Evolutionary conservation across 2,888 invertebrate genomes (phyloP).

Genomic region (Oxytorus armatus): DNA sequence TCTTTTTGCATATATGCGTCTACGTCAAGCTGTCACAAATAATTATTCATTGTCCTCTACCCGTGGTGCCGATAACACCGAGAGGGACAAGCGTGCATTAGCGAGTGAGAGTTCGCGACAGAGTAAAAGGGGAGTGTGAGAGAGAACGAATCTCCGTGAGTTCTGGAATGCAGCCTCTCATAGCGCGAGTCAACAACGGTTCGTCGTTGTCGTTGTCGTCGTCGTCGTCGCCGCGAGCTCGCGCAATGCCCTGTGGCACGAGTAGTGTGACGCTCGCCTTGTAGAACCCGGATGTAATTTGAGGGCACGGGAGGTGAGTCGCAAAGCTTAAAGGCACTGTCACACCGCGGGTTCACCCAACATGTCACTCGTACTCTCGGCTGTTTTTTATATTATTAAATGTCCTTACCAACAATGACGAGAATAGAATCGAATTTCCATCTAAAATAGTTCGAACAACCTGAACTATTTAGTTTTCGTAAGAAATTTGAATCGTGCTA

Average conservation of each 20-base stretch:
- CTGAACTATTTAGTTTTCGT: no score
- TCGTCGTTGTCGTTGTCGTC: no score
- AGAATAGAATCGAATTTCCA: no score
- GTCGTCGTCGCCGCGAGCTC: constrained; percentile 59
- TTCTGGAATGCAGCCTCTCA: constrained; percentile 70
- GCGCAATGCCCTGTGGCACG: constrained; percentile 54
- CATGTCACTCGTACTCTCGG: neutral
- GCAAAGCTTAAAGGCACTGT: constrained; percentile 57
- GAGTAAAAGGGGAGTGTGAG: constrained; percentile 20
- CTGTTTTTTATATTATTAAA: constrained; percentile 3
- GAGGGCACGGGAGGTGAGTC: constrained; percentile 67
- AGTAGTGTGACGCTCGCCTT: constrained; percentile 67
- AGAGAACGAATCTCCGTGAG: constrained; percentile 59
- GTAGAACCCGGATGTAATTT: constrained; percentile 72
- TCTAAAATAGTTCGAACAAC: no score
- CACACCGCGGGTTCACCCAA: constrained; percentile 48
- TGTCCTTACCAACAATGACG: neutral
- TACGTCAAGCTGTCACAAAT: constrained; percentile 23
- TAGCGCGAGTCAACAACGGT: constrained; percentile 55
- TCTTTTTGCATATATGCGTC: constrained; percentile 9
- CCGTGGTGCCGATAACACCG: constrained; percentile 27
- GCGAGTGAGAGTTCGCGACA: constrained; percentile 50
- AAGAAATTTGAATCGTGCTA: no score
- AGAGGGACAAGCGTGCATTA: constrained; percentile 31
- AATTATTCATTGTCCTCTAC: constrained; percentile 51